These are phyloP conservation scores for Cryptocephalus moraei DNA, from an alignment of 2,888 invertebrate genomes.

Conservation along the genomic window DNA sequence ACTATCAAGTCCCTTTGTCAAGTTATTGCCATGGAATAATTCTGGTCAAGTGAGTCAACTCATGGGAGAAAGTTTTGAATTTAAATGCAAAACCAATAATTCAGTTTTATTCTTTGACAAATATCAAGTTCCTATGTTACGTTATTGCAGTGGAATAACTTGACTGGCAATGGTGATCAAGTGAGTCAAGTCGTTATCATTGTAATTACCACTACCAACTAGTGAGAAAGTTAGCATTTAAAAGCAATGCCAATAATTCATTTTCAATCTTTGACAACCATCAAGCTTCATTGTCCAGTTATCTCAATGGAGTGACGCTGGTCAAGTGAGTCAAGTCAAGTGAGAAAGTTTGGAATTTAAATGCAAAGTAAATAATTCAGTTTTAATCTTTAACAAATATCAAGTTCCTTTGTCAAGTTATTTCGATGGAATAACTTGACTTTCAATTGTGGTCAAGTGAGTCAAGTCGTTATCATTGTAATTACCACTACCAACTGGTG, in stretches of 20 bases:
- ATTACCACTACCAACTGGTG: too few relatives aligned
- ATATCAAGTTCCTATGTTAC: not conserved
- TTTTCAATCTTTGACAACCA: not conserved
- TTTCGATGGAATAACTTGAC: not conserved
- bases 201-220: too few relatives aligned
- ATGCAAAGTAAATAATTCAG: too few relatives aligned
- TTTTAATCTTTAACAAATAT: not conserved
- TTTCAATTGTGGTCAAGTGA: not conserved
- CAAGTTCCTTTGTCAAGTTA: not conserved
- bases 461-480: not conserved
- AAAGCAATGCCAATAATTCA: too few relatives aligned
- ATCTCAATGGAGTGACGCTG: not conserved
- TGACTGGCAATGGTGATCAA: too few relatives aligned
- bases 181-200: not conserved
- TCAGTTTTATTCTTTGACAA: not conserved
- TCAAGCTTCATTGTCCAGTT: not conserved
- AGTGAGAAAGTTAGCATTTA: too few relatives aligned
- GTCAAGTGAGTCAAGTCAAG: not conserved
- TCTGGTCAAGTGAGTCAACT: not conserved
- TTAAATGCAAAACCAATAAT: too few relatives aligned
- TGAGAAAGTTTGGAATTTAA: too few relatives aligned
- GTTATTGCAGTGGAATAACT: not conserved
- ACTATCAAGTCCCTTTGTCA: not conserved
- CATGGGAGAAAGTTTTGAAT: too few relatives aligned
- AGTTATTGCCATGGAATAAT: not conserved